phyloP scores from a whole-genome alignment of 1,140 invertebrate genomes.

The Microplitis mediator region DNA sequence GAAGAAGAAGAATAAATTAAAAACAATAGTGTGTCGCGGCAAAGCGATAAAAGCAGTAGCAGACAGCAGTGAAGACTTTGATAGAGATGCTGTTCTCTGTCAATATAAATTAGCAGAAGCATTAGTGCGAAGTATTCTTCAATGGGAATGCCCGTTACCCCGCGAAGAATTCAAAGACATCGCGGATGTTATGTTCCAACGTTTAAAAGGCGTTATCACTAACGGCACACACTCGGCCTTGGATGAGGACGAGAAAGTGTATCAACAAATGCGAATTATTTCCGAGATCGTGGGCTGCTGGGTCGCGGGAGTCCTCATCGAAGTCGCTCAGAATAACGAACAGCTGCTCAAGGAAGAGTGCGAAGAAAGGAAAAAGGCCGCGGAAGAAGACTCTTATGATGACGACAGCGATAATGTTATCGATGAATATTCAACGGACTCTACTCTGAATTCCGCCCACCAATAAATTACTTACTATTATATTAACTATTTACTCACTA shows the following conservation, averaged over 20 bases:
- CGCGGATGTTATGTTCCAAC: constrained; percentile 44
- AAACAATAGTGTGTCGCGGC: constrained; percentile 9
- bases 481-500: background rate
- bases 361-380: constrained; percentile 22
- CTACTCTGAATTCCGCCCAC: background rate
- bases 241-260: constrained; percentile 44
- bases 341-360: constrained; percentile 37
- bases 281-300: constrained; percentile 52
- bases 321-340: constrained; percentile 42
- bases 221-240: constrained; percentile 35
- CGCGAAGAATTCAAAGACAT: constrained; percentile 50
- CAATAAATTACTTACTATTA: background rate
- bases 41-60: background rate
- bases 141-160: constrained; percentile 41
- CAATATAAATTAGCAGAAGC: constrained; percentile 51
- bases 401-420: constrained; percentile 28
- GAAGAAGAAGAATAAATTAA: constrained; percentile 24
- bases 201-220: constrained; percentile 36
- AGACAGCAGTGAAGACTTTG: background rate
- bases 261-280: constrained; percentile 52
- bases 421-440: constrained; percentile 11
- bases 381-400: constrained; percentile 26
- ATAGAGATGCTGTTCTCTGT: constrained; percentile 41
- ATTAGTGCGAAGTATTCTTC: constrained; percentile 52
- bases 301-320: constrained; percentile 48